Evolutionary conservation across 2,113 vertebrate species (phyloP), one percentile per base, ranked within the genome.

Genomic region (Dendrocopos noguchii): DNA sequence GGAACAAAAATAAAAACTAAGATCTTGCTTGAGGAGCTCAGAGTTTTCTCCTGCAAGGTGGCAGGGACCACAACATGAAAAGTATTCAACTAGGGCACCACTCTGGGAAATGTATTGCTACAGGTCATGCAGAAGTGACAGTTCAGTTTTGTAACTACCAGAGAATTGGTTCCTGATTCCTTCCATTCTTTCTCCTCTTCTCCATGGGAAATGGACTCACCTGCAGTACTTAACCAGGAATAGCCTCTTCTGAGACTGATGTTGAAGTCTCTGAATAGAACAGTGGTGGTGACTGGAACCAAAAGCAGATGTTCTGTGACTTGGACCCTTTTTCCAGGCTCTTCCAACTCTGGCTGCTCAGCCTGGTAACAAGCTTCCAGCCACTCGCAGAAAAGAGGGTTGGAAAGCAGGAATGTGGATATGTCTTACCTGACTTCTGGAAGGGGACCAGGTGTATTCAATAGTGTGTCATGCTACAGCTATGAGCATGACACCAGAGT

Each of bases 61-160:
- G 5, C 33, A 4, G 28, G 4, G 8, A 78, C 31, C 42, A 65
- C 15, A 70, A 29, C 21, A 70, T 0, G 0, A 72, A 6, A 74
- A 56, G 25, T 20, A 34, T 46, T 10, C 24, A 74, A 0, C 12
- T 6, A 28, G 36, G 19, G 8, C 47, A 22, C 10, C 0, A 27
- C n/a, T 88, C 56, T 63, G 28, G 22, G 21, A 76, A 87, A 68
- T 24, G 16, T 34, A 24, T 7, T 50, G 52, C 67, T 13, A 36
- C 11, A 53, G 27, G 20, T 22, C 33, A 63, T 1, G 6, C 7
- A 57, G 24, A 84, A n/a, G 71, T 17, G 6, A 64, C 9, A 56
- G 20, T 22, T 71, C 24, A 27, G 36, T 24, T 88, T 52, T 70
- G 56, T 22, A 71, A 63, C 12, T 29, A 77, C 10, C 27, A 56